Conservation (phyloP, 2,113 vertebrate genomes). For the Sebastes schlegelii region DNA sequence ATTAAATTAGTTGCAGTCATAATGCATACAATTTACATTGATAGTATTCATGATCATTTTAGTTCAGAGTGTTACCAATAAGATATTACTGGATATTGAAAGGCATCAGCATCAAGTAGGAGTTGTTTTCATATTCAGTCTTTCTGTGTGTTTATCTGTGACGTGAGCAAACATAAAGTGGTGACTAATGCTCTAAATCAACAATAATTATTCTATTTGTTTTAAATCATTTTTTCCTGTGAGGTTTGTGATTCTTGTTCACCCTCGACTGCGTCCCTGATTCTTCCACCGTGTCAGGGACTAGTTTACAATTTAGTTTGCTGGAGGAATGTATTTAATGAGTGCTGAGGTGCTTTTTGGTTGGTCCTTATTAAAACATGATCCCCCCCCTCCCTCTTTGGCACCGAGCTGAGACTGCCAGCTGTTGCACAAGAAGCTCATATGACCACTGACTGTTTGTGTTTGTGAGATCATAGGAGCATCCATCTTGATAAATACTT, state of each 20-base stretch:
- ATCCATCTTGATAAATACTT: conserved; percentile 32
- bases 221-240: background rate
- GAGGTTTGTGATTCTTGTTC: background rate
- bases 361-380: conserved; percentile 12
- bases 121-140: background rate
- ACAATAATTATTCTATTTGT: background rate
- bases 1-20: background rate
- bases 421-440: conserved; percentile 38
- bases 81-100: background rate
- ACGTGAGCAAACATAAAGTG: background rate
- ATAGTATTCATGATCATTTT: background rate
- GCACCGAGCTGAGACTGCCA: conserved; percentile 11
- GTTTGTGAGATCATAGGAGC: conserved; percentile 8
- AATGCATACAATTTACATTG: background rate
- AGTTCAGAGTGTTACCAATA: background rate
- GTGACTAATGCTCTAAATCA: background rate
- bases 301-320: background rate
- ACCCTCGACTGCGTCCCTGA: background rate
- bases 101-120: background rate
- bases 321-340: background rate
- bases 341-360: background rate
- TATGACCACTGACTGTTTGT: background rate
- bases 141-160: background rate
- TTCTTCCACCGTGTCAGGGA: too few relatives aligned
- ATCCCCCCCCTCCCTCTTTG: background rate